Base-by-base conservation (phyloP, 2,888 invertebrate species). In the Tridacna crocea region DNA sequence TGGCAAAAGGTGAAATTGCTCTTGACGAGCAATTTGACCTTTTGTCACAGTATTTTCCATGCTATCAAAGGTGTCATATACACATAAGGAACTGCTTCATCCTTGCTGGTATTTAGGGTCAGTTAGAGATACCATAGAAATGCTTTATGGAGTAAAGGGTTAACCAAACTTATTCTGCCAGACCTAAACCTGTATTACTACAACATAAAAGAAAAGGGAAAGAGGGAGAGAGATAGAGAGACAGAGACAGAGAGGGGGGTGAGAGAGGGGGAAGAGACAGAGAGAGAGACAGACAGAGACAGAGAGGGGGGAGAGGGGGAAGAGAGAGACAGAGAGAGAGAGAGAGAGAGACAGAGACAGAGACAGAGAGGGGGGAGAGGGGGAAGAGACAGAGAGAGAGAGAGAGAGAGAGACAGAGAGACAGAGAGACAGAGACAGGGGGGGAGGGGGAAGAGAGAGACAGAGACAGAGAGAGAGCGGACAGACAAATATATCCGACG, bases 221-320 rank as follows among this genome's bases (percentile, higher is more conserved):
- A 72, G 72, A 72, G 47, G 47, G 72, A 72, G 72, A 72, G 72
- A 72, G 47, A 72, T 46, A 72, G 72, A 72, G 72, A 72, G 72
- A 72, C 47, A 72, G 72, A 72, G 72, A 72, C 47, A 72, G 47
- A 72, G 72, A 72, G 72, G 47, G 72, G 47, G 72, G 47, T 46
- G 47, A 17, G 47, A 22, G 47, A 48, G 47, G 47, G 47, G 72
- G 47, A 48, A 72, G 47, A 72, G 72, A 48, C 24, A 48, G 72
- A 48, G n/a, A 48, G 51, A 72, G 47, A 72, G 47, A 72, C 24
- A 72, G 47, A 72, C 24, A 72, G 11, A 72, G 17, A 72, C 17
- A 47, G 17, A 72, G 27, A 72, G 17, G 47, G 27, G 47, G 47
- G 47, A n/a, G 47, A 15, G 47, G 27, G 26, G 47, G 47, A n/a